These are phyloP conservation scores for Acanthopagrus latus DNA, from an alignment of 2,797 vertebrate species.

Conservation along the genomic window DNA sequence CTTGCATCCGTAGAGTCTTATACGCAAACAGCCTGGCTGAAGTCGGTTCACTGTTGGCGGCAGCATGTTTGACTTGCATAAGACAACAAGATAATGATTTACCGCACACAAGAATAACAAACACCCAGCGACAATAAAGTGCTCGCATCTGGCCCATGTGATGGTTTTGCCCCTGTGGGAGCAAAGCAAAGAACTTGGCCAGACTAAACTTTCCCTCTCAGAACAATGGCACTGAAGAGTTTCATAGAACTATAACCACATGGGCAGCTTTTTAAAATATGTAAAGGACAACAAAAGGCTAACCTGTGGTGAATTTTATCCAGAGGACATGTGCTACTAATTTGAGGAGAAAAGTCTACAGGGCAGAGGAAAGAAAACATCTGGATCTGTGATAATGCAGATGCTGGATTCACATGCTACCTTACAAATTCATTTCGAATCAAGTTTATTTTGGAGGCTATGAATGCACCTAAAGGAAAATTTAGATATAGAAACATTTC, in stretches of 20 bases:
- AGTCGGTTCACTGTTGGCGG: neutral
- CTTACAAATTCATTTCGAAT: neutral
- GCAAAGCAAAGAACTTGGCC: conserved; percentile 21
- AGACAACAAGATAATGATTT: conserved; percentile 32
- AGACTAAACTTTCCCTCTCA: conserved; percentile 57
- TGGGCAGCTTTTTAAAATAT: conserved; percentile 38
- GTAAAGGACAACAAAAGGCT: conserved; percentile 27
- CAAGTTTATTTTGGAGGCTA: neutral
- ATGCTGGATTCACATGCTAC: neutral
- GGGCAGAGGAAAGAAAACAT: conserved; percentile 24
- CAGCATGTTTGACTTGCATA: conserved; percentile 11
- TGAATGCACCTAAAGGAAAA: neutral
- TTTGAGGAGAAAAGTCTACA: conserved; percentile 7
- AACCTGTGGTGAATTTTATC: conserved; percentile 20
- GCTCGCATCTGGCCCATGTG: conserved; percentile 44
- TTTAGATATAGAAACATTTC: too few relatives aligned
- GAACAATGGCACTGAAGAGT: conserved; percentile 52
- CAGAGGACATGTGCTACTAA: conserved; percentile 33
- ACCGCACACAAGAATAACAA: conserved; percentile 24
- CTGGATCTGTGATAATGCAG: conserved; percentile 10
- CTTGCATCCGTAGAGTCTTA: neutral
- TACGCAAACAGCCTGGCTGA: neutral
- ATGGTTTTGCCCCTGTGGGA: conserved; percentile 33
- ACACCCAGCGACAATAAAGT: conserved; percentile 5
- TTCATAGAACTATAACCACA: conserved; percentile 50